Base-by-base conservation (phyloP, 2,113 vertebrate species). In the Marmota flaviventris region DNA sequence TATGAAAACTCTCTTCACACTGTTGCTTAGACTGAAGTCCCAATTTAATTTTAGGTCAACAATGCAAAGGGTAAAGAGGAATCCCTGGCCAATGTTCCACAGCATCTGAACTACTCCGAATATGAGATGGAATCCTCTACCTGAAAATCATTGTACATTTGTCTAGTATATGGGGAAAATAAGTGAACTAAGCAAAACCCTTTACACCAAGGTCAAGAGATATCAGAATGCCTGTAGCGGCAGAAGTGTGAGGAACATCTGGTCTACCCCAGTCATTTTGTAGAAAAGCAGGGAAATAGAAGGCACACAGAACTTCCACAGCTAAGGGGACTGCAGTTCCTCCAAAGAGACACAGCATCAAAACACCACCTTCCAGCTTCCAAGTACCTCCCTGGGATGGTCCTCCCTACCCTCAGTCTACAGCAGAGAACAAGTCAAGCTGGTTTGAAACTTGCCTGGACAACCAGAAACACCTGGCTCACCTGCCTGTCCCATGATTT, bases 371-470 rank as follows among this genome's bases (percentile, higher is more conserved):
- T 39, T 69, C 20, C 17, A 29, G 48, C 75, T 34, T 51, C 63
- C 63, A 61, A 93, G 42, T 34, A 22, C n/a, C 39, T 91, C 45
- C 56, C 42, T 45, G n/a, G 24, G 22, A 29, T 22, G 20, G 51
- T 29, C 12, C 5, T 56, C n/a, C 67, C 37, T 92, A 42, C 51
- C 48, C 11, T 88, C 78, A 27, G 39, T 42, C 22, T 87, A 22
- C 0, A 61, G 22, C 45, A 61, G 76, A 24, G 45, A 98, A 98
- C 98, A 61, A 97, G 97, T 97, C 14, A 0, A 25, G 93, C 97
- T 93, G 93, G 95, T 96, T 96, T 97, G 63, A 97, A 96, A 97
- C 96, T 67, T 95, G 94, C 84, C 93, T 53, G 61, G 81, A 91
- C 92, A 95, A 39, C 77, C 56, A 89, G 37, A 75, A 58, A 29